Percentiles rank a stretch among this genome's conserved stretches.
Evolutionary conservation across 2,888 invertebrate species (phyloP).

Genomic region (Abrostola triplasia): DNA sequence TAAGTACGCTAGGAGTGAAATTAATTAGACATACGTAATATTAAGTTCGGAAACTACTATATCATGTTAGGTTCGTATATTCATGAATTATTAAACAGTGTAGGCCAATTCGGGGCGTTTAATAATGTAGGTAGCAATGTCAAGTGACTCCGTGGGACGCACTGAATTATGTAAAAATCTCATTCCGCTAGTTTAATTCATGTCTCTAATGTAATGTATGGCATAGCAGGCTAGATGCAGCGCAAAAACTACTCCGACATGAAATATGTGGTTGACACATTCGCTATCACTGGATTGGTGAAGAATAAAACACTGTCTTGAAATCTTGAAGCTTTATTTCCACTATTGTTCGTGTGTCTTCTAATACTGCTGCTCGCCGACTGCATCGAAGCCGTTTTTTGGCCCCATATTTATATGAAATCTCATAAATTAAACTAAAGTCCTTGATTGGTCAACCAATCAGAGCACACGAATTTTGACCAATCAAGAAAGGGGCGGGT

Average conservation of each 20-base stretch:
- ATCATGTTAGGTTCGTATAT: slow-evolving; percentile 48
- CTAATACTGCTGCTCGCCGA: too few relatives aligned
- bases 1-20: slow-evolving; percentile 16
- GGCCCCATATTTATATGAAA: too few relatives aligned
- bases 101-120: slow-evolving; percentile 68
- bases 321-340: too few relatives aligned
- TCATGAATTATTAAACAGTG: slow-evolving; percentile 66
- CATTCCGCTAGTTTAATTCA: slow-evolving; percentile 58
- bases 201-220: slow-evolving; percentile 35
- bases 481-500: too few relatives aligned
- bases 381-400: too few relatives aligned
- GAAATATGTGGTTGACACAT: not conserved
- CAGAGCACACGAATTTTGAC: too few relatives aligned
- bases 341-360: too few relatives aligned
- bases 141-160: slow-evolving; percentile 64
- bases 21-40: slow-evolving; percentile 46
- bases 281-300: too few relatives aligned
- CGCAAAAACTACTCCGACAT: not conserved
- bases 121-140: slow-evolving; percentile 70
- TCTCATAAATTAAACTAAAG: too few relatives aligned
- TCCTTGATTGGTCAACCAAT: too few relatives aligned
- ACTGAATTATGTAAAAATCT: slow-evolving; percentile 71
- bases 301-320: too few relatives aligned
- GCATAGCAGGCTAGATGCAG: slow-evolving; percentile 8
- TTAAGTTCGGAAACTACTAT: slow-evolving; percentile 42